Evolutionary conservation across 2,888 invertebrate genomes (phyloP), one percentile per base, ranked within the genome.

Genomic region (Leucania comma): DNA sequence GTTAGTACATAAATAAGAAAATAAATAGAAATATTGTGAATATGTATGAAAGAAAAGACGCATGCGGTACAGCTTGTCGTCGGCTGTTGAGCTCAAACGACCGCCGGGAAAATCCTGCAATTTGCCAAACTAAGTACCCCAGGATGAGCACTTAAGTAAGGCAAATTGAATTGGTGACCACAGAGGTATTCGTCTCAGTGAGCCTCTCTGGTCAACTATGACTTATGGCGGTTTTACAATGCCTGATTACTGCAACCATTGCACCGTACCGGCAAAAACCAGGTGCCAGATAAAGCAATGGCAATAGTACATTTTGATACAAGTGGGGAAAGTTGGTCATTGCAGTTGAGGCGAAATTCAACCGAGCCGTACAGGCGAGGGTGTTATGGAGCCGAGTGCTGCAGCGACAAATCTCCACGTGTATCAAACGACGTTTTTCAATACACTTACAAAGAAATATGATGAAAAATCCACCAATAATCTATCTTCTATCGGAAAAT

Each of bases 41-140:
- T 65, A 17, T 17, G 29, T 51, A 57, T 35, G 14, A n/a, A n/a
- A n/a, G n/a, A 12, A 38, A 53, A 26, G 51, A 32, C 62, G 48
- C 46, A 48, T n/a, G 48, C 54, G 32, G 29, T 70, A 26, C 42
- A 42, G 29, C 14, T 57, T 32, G 48, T 26, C n/a, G 17, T 2
- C 46, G 58, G 50, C 32, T 59, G 63, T 70, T 58, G 70, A 80
- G 38, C 61, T 70, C 58, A 59, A 54, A 65, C 54, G 70, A 80
- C 35, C 26, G 65, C 3, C 26, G 20, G 26, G 48, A 62, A 61
- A 50, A 54, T 57, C 57, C 35, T 59, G n/a, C 12, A 74, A 59
- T 74, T 67, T 59, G 17, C 32, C 10, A 20, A 53, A 26, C 10
- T 51, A 51, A 76, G 56, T 74, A 58, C 26, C 12, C n/a, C 10